Base-by-base conservation (phyloP, 2,113 vertebrate genomes). In the Perccottus glenii region DNA sequence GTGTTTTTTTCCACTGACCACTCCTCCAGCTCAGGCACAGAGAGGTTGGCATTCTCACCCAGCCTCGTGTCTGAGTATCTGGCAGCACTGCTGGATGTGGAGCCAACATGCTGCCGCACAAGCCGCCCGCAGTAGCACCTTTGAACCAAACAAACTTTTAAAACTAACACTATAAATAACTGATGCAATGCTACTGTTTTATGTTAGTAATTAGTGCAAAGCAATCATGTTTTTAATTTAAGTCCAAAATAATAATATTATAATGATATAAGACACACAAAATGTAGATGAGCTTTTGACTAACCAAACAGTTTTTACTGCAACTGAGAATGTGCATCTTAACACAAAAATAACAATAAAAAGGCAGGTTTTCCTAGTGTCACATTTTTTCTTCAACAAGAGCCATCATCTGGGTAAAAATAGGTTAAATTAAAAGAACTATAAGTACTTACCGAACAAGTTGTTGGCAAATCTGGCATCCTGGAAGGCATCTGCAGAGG, bases 401-500 rank as follows among this genome's bases (percentile, higher is more conserved):
- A 27, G 19, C 19, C 19, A 27, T 27, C 19, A 27, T 3, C 19
- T 27, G 19, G 19, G 3, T 27, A 51, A 53, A 42, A 66, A 27
- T 2, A 4, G 69, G 45, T 40, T 40, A 19, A 14, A 64, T 74
- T n/a, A 64, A 68, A 42, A 16, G 56, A n/a, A 4, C 60, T 62
- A 66, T 2, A 64, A 58, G n/a, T 4, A 92, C 91, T 92, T 84
- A 99, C 98, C 98, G 95, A 87, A 99, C 96, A 50, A 99, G 94
- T 76, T 99, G 98, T 85, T 98, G 98, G 88, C 98, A 99, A 86
- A 99, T 98, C 79, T 99, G 96, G 91, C 98, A 99, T 96, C 98
- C 98, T 95, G 98, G 96, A 94, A 99, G 96, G 90, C 98, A 99
- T 94, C 98, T 99, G 80, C 36, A 89, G 84, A 70, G 82, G 86